Base-by-base conservation (phyloP, 2,888 invertebrate species). In the Pachydiplax longipennis region DNA sequence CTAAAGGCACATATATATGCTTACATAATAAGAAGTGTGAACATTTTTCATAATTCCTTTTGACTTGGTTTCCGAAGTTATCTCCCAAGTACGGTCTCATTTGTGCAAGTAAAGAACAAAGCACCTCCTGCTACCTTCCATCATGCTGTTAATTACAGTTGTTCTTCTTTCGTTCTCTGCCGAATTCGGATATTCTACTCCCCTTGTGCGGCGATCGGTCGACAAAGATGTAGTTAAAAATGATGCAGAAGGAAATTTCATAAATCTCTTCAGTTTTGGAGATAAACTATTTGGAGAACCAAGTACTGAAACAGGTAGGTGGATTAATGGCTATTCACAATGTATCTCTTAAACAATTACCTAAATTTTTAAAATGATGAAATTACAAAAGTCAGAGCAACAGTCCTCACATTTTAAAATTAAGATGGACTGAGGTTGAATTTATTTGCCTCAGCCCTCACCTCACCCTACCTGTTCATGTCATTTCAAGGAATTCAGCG, bases 221-320 rank as follows among this genome's bases (percentile, higher is more conserved):
- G 87, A 87, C n/a, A 40, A 8, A 10, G 61, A 87, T n/a, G 37
- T 8, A 22, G 18, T 87, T 10, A n/a, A 31, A 18, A 35, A 87
- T 18, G 87, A 65, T 65, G 35, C 18, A n/a, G n/a, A 22, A 44
- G 61, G 58, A 61, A 61, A 61, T n/a, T 61, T 87, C 65, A 65
- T 87, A 1, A 61, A 87, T 18, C 87, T 87, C 25, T 87, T 87
- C 65, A 87, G 87, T 87, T 87, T 61, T 61, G 87, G 87, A 37
- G 61, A 87, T 35, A 87, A 87, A 87, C 37, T 87, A 15, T 87
- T 87, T 87, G 87, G 87, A 65, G 61, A 22, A 37, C 87, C 87
- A 22, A 87, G 65, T 65, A 0, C 65, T 58, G 87, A 87, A 87
- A 61, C 87, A 61, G 87, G 87, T 87, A 37, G 22, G 61, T 65